Evolutionary conservation across 2,113 vertebrate genomes (phyloP), one percentile per base, ranked within the genome.

Genomic region (Xerus inauris): DNA sequence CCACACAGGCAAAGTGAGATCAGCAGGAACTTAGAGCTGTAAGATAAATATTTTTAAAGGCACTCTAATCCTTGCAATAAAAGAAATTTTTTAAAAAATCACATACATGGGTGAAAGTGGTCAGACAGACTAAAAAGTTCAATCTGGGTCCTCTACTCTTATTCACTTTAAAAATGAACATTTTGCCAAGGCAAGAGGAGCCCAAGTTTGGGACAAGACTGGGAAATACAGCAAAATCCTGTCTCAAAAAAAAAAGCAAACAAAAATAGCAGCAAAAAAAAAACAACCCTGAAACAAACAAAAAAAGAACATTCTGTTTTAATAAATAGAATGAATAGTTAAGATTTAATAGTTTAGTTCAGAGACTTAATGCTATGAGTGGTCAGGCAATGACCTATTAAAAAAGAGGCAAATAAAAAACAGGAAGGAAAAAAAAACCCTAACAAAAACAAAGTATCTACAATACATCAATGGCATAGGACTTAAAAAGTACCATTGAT

Each of bases 91-190:
- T n/a, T n/a, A 26, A 95, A 86, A 77, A 51, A 71, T 38, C n/a
- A 89, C 9, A 86, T 11, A 40, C 40, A 71, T 20, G 30, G 85
- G 16, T 45, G 30, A 76, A 89, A 73, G 47, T 14, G 76, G 89
- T 77, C 91, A 89, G 81, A 13, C 49, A 82, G 62, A 94, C 22
- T 57, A 19, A 91, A 81, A 83, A 72, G 54, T 45, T 20, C 51
- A 93, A 71, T 47, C 22, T 92, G 85, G 76, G 72, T 87, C 64
- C 69, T 94, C 75, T 65, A 89, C 22, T 65, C 51, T 77, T 93
- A n/a, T 35, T 64, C 51, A 71, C 59, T 64, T 86, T 69, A 69
- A 69, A n/a, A n/a, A 69, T 69, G 65, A 69, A 69, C 35, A 69
- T 69, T 69, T 30, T 69, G 7, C 8, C 6, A 69, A 69, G 65